These are phyloP conservation scores for Fundulus diaphanus DNA, from an alignment of 2,797 vertebrate species.

Conservation along the genomic window DNA sequence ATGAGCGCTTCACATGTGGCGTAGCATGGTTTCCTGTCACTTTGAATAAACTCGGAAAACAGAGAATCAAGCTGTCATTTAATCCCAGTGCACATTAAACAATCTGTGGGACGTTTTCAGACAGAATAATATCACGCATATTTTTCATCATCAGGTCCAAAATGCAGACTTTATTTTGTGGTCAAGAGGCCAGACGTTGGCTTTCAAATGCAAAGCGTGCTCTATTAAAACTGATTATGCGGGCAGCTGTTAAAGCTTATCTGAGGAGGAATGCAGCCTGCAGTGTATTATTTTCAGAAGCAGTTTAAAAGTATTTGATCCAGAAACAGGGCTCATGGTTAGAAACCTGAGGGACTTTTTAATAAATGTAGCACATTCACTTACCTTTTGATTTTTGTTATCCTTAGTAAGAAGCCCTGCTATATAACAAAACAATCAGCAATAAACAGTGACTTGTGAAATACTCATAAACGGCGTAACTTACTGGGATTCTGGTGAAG, in stretches of 20 bases:
- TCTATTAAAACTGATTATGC: slow-evolving; percentile 59
- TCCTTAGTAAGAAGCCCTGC: neutral
- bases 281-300: slow-evolving; percentile 39
- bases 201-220: slow-evolving; percentile 53
- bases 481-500: too few species aligned
- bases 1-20: slow-evolving; percentile 54
- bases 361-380: slow-evolving; percentile 28
- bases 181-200: slow-evolving; percentile 21
- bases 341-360: slow-evolving; percentile 14
- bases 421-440: neutral
- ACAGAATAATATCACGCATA: slow-evolving; percentile 25
- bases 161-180: slow-evolving; percentile 39
- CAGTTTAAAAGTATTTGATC: slow-evolving; percentile 35
- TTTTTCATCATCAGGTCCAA: slow-evolving; percentile 60
- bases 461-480: too few species aligned
- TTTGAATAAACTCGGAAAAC: slow-evolving; percentile 47
- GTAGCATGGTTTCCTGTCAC: slow-evolving; percentile 43
- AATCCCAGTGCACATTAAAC: slow-evolving; percentile 41
- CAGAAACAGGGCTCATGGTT: slow-evolving; percentile 19
- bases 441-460: too few species aligned
- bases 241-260: slow-evolving; percentile 58
- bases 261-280: slow-evolving; percentile 44
- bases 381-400: neutral
- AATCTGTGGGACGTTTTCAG: slow-evolving; percentile 21
- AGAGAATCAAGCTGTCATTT: slow-evolving; percentile 48